A percentile compares a stretch with the other conserved stretches of the same genome.
Conservation (phyloP, 2,888 invertebrate genomes). For the Torymus tubicola region DNA sequence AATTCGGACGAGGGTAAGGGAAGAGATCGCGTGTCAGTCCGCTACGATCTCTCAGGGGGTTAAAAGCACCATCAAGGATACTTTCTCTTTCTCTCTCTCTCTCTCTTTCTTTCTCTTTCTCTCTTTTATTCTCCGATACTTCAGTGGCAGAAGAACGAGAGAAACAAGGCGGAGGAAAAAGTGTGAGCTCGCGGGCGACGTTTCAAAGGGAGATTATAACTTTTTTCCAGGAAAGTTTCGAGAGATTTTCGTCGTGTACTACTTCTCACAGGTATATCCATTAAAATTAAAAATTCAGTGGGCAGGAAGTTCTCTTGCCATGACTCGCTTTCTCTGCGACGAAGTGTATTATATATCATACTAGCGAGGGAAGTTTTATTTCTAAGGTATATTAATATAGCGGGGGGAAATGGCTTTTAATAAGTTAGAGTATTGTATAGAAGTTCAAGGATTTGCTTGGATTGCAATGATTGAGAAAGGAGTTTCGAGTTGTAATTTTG, state of each 20-base stretch:
- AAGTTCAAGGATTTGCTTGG: too few relatives aligned
- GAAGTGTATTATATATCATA: background rate
- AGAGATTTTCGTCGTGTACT: background rate
- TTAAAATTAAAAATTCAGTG: conserved; percentile 33
- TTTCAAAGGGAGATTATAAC: conserved; percentile 7
- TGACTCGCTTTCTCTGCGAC: background rate
- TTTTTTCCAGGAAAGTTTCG: background rate
- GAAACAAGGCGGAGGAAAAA: conserved; percentile 9
- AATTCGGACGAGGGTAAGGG: conserved; percentile 21
- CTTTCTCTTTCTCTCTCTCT: background rate
- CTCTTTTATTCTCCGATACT: conserved; percentile 21
- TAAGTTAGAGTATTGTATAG: too few relatives aligned
- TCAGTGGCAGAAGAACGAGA: conserved; percentile 8
- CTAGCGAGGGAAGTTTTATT: background rate
- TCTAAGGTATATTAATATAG: background rate
- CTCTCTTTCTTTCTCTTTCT: background rate
- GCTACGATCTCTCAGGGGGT: conserved; percentile 17
- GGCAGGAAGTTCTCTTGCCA: background rate
- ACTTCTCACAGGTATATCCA: background rate
- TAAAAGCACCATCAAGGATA: conserved; percentile 39
- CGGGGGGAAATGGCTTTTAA: too few relatives aligned
- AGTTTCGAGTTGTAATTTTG: too few relatives aligned
- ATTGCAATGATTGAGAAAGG: too few relatives aligned
- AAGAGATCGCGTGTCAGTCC: conserved; percentile 26
- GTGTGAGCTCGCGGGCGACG: background rate